These are phyloP conservation scores for Silvanus unidentatus DNA, from an alignment of 2,888 invertebrate species.

Conservation along the genomic window DNA sequence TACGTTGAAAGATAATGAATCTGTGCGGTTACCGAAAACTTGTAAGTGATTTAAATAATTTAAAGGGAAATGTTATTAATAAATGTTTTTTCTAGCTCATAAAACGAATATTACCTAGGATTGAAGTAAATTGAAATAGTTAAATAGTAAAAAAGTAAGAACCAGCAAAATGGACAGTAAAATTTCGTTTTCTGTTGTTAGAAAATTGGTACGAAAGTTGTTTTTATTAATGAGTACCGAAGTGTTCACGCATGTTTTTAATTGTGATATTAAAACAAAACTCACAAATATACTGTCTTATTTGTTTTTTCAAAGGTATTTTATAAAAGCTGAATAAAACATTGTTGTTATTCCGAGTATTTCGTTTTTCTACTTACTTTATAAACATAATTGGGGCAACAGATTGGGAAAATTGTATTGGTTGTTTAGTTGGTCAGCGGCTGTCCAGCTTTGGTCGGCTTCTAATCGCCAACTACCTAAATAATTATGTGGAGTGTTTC, in stretches of 20 bases:
- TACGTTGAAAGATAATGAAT: constrained; percentile 72
- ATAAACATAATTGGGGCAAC: not conserved
- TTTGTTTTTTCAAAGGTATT: constrained; percentile 22
- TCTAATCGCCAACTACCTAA: constrained; percentile 64
- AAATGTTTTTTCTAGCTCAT: constrained; percentile 36
- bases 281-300: constrained; percentile 1
- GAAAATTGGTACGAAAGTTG: constrained; percentile 1
- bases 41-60: constrained; percentile 47
- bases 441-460: constrained; percentile 66
- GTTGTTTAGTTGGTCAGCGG: constrained; percentile 42
- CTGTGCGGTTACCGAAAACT: constrained; percentile 71
- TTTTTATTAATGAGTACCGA: constrained; percentile 16
- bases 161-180: too few species aligned
- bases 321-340: constrained; percentile 26
- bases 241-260: constrained; percentile 25
- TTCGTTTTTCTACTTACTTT: not conserved
- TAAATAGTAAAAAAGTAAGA: not conserved
- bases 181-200: not conserved
- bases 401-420: not conserved
- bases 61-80: constrained; percentile 8
- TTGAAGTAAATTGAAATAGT: not conserved
- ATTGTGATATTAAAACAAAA: not conserved
- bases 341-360: constrained; percentile 22
- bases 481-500: constrained; percentile 54
- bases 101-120: constrained; percentile 40